Evolutionary conservation across 2,888 invertebrate species (phyloP), one percentile per base, ranked within the genome.

Genomic region (Platycnemis pennipes): DNA sequence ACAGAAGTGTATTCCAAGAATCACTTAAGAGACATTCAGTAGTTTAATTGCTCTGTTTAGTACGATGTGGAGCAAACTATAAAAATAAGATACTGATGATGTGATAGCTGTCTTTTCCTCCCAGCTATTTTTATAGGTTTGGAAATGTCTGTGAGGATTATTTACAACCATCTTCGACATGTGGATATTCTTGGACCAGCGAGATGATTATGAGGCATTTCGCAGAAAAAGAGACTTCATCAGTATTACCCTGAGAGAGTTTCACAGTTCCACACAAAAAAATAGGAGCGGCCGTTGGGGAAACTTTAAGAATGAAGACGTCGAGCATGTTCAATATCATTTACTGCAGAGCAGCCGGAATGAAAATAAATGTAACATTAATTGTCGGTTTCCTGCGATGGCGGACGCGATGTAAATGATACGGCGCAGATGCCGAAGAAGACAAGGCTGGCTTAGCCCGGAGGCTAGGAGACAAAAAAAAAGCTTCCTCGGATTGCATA

Each of bases 401-500:
- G 69, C 45, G 8, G 53, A 19, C n/a, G 26, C 13, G 8, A 63
- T 91, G 91, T 44, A 91, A 91, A 69, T 63, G 91, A 44, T 37
- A 44, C 91, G 22, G 63, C 26, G 42, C 91, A 69, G 56, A 63
- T 63, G 91, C 91, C 44, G 91, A 77, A 77, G 77, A 13, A 37
- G n/a, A n/a, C 31, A 77, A 16, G 2, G 91, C 19, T 16, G 31
- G 53, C 8, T 37, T 42, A 5, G 19, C 37, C 5, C 19, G 42
- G 37, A 56, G 53, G 31, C 5, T 11, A 53, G 0, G 63, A 31
- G 88, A 31, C 49, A 49, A 45, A 49, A 49, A 88, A 88, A 88
- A 88, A 46, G 13, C 63, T 19, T 19, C 19, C 7, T 26, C 44
- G 91, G 91, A 44, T 91, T 91, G 91, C 69, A 91, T 91, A 91